Percentiles rank a stretch among this genome's conserved stretches.
These are phyloP conservation scores for Cephonodes hylas DNA, from an alignment of 2,888 invertebrate genomes.

Conservation along the genomic window DNA sequence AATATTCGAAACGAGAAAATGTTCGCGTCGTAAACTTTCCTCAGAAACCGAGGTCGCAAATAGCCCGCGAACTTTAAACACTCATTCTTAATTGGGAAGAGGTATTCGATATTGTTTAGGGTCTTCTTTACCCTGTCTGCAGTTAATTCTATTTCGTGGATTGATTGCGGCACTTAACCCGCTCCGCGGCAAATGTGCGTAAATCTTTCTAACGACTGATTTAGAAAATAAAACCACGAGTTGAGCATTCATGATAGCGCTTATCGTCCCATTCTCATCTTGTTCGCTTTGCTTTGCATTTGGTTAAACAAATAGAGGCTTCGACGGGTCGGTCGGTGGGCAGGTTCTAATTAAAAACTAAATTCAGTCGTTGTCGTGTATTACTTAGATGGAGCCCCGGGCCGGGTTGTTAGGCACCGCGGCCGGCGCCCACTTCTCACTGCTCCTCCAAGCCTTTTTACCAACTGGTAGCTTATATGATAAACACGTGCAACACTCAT, in stretches of 20 bases:
- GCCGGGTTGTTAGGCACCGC: constrained; percentile 62
- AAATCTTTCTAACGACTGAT: constrained; percentile 67
- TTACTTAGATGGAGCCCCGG: constrained; percentile 60
- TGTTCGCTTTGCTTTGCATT: constrained; percentile 54
- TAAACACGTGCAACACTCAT: neutral
- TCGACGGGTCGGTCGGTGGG: constrained; percentile 61
- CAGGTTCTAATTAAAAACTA: constrained; percentile 76
- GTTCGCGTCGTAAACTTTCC: neutral
- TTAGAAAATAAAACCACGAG: constrained; percentile 60
- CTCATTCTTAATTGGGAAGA: constrained; percentile 31
- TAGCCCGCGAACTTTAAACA: constrained; percentile 17
- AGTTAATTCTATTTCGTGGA: constrained; percentile 57
- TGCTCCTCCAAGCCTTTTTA: neutral
- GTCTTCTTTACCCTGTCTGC: constrained; percentile 38
- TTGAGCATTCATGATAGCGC: constrained; percentile 57
- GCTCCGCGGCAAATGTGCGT: constrained; percentile 50
- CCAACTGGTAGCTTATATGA: neutral
- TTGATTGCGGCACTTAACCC: constrained; percentile 63
- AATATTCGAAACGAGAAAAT: constrained; percentile 28
- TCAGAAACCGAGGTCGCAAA: neutral
- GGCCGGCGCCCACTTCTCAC: constrained; percentile 51
- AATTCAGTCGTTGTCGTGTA: constrained; percentile 65
- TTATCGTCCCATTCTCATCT: constrained; percentile 61
- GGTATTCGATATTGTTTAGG: constrained; percentile 39
- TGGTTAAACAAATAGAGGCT: constrained; percentile 72